These are phyloP conservation scores for Radopholus similis DNA, from an alignment of 1,140 invertebrate genomes.

Conservation along the genomic window DNA sequence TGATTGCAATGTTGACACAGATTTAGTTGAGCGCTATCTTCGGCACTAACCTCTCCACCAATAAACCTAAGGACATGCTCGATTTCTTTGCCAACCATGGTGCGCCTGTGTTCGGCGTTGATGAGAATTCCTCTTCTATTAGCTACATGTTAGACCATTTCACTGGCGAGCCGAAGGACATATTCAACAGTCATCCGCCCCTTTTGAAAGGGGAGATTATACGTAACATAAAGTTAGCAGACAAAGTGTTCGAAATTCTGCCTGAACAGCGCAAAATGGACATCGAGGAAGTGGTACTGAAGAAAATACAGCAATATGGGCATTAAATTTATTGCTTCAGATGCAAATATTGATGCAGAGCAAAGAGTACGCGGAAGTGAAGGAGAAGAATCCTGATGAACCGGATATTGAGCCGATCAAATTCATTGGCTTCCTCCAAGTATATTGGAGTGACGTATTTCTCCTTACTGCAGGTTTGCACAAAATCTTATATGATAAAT, in stretches of 20 bases:
- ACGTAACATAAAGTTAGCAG: conserved; percentile 8
- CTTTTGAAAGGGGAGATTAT: neutral
- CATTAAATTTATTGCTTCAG: neutral
- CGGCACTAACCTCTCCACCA: neutral
- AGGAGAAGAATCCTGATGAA: neutral
- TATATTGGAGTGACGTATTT: conserved; percentile 15
- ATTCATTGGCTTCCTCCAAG: conserved; percentile 16
- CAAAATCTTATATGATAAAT: neutral
- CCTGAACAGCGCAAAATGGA: conserved; percentile 5
- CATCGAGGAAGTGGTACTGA: neutral
- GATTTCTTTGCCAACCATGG: neutral
- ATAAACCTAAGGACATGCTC: neutral
- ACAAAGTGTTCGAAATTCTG: conserved; percentile 18
- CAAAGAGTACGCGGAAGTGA: conserved; percentile 13
- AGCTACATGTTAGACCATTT: neutral
- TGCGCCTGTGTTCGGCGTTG: neutral
- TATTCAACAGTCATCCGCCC: neutral
- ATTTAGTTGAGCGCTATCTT: neutral
- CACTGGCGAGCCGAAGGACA: conserved; percentile 7
- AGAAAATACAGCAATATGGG: neutral
- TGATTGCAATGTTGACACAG: neutral
- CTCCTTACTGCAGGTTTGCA: neutral
- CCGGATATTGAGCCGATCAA: conserved; percentile 19
- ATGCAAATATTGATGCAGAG: neutral
- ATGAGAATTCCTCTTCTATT: neutral